A percentile compares a stretch with the other conserved stretches of the same genome.
phyloP scores from a whole-genome alignment of 2,888 invertebrate species.

The Lamellibrachia satsuma region DNA sequence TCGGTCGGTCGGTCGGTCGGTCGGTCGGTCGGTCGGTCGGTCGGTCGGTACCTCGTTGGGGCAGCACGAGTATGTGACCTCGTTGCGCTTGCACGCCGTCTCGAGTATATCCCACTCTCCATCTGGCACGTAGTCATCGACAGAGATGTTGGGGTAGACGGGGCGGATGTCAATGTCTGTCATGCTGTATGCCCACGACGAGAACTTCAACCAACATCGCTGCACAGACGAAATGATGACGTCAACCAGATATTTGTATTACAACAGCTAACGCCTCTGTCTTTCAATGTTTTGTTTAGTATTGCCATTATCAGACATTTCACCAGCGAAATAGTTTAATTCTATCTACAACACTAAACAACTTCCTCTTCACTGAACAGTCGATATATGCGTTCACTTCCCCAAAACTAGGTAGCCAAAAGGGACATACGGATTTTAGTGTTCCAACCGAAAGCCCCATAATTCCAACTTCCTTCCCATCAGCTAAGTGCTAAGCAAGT shows the following conservation, averaged over 20 bases:
- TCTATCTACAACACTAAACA: too few species aligned
- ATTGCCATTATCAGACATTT: neutral
- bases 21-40: too few species aligned
- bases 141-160: neutral
- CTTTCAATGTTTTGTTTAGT: neutral
- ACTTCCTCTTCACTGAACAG: too few species aligned
- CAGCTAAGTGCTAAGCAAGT: too few species aligned
- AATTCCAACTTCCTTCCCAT: too few species aligned
- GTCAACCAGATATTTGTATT: neutral
- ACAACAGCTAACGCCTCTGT: neutral
- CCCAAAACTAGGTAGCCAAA: too few species aligned
- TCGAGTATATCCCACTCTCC: conserved; percentile 23
- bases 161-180: neutral
- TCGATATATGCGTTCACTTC: too few species aligned
- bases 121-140: neutral
- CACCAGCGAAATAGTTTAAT: too few species aligned
- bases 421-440: too few species aligned
- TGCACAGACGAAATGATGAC: neutral
- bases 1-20: too few species aligned
- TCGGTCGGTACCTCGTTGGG: neutral
- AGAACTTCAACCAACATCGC: conserved; percentile 8
- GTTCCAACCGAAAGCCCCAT: too few species aligned
- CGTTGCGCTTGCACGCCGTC: conserved; percentile 7
- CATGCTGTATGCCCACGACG: conserved; percentile 25
- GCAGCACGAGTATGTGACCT: neutral